Percentiles rank a stretch among this genome's conserved stretches.
Evolutionary conservation across 2,797 vertebrate species (phyloP).

Genomic region (Ctenopoma kingsleyae): DNA sequence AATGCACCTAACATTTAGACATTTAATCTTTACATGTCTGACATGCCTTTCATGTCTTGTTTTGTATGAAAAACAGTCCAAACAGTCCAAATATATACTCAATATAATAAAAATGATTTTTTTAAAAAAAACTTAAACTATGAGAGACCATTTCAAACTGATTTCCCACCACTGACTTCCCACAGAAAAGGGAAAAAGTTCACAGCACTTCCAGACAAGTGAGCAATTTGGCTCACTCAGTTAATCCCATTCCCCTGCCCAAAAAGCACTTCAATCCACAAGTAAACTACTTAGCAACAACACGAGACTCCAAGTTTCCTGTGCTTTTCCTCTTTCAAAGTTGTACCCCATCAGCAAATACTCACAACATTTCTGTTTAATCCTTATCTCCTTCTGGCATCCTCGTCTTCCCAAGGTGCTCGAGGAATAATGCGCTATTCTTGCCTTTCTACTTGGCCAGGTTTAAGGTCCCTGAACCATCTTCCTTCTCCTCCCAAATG

Average conservation of each 20-base stretch:
- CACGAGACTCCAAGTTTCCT: constrained; percentile 49
- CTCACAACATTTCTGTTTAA: constrained; percentile 51
- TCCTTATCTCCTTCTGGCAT: constrained; percentile 64
- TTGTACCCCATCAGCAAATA: constrained; percentile 51
- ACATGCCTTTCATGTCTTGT: background rate
- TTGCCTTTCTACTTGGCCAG: constrained; percentile 52
- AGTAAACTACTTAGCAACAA: constrained; percentile 45
- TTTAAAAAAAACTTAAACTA: no score
- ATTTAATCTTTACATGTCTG: no score
- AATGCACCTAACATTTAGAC: no score
- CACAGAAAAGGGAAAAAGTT: constrained; percentile 42
- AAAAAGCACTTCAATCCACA: constrained; percentile 49
- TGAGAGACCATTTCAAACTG: background rate
- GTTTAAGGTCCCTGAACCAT: constrained; percentile 58
- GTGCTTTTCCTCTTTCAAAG: constrained; percentile 37
- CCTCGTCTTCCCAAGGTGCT: constrained; percentile 43
- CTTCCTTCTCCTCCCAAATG: constrained; percentile 63
- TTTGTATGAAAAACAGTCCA: background rate
- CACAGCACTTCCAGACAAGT: constrained; percentile 39
- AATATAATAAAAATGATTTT: no score
- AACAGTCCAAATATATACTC: no score
- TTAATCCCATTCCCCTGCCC: constrained; percentile 53
- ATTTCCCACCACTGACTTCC: constrained; percentile 21
- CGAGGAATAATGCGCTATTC: constrained; percentile 35
- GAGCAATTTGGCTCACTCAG: constrained; percentile 39